Evolutionary conservation across 2,888 invertebrate genomes (phyloP).

Genomic region (Pheosia tremula): DNA sequence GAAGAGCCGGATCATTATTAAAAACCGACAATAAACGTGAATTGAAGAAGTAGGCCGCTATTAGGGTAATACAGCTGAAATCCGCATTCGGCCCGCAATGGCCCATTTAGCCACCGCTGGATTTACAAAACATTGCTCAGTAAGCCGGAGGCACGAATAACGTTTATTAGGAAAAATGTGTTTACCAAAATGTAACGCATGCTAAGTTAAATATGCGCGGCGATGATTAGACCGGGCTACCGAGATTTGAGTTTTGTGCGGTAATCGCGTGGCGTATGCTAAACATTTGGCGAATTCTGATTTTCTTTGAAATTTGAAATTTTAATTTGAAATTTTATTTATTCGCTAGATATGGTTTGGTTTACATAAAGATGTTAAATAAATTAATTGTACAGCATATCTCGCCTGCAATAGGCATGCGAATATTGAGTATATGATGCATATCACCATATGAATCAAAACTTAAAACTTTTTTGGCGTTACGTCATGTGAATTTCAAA

Average conservation of each 20-base stretch:
- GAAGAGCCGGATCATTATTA: constrained; percentile 52
- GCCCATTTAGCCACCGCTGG: constrained; percentile 71
- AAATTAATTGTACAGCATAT: too few species aligned
- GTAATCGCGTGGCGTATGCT: constrained; percentile 1
- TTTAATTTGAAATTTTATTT: too few species aligned
- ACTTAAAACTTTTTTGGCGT: too few species aligned
- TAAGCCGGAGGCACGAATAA: constrained; percentile 63
- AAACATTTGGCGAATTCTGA: background rate
- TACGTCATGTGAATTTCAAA: background rate
- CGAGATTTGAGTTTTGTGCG: constrained; percentile 14
- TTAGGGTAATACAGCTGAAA: constrained; percentile 74
- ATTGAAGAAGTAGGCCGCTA: constrained; percentile 72
- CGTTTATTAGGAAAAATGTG: constrained; percentile 78
- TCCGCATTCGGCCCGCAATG: constrained; percentile 70
- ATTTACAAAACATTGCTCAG: constrained; percentile 74
- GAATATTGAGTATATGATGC: too few species aligned
- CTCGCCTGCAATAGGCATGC: too few species aligned
- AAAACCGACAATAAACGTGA: constrained; percentile 60
- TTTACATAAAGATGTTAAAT: too few species aligned
- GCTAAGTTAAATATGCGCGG: constrained; percentile 44
- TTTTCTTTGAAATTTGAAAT: too few species aligned
- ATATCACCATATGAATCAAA: too few species aligned
- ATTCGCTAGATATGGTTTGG: too few species aligned
- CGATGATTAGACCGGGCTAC: constrained; percentile 13
- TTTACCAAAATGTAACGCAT: constrained; percentile 56